phyloP scores from a whole-genome alignment of 2,797 vertebrate species.

The Rhabdomys pumilio region DNA sequence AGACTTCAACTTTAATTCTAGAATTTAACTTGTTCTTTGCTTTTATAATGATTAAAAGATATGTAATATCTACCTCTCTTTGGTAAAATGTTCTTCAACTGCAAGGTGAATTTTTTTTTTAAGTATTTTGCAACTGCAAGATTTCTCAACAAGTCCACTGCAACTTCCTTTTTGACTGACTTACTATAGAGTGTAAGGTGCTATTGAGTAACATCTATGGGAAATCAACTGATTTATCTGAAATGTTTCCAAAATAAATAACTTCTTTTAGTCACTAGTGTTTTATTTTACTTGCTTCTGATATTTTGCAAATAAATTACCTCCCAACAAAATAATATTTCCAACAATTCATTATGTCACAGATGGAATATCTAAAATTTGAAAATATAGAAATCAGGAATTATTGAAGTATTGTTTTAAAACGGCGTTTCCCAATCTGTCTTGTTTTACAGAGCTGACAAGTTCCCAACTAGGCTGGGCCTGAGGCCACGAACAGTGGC shows the following conservation, averaged over 20 bases:
- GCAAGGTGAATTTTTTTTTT: neutral
- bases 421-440: too few relatives aligned
- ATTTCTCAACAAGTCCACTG: neutral
- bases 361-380: neutral
- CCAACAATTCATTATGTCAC: neutral
- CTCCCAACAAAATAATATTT: neutral
- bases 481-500: too few relatives aligned
- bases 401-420: too few relatives aligned
- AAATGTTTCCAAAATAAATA: slow-evolving; percentile 8
- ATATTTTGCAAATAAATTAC: neutral
- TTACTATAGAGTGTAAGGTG: neutral
- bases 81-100: neutral
- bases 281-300: neutral
- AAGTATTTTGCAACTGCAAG: neutral
- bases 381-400: neutral
- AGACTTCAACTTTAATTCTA: slow-evolving; percentile 8
- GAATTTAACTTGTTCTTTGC: neutral
- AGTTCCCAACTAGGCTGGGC: too few relatives aligned
- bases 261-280: neutral
- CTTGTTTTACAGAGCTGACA: too few relatives aligned
- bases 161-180: neutral
- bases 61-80: neutral
- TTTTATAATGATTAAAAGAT: neutral
- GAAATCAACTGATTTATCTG: neutral
- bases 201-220: rapidly evolving